Percentiles rank a stretch among this genome's conserved stretches.
Conservation (phyloP, 2,888 invertebrate genomes). For the Meteorus cinctellus region DNA sequence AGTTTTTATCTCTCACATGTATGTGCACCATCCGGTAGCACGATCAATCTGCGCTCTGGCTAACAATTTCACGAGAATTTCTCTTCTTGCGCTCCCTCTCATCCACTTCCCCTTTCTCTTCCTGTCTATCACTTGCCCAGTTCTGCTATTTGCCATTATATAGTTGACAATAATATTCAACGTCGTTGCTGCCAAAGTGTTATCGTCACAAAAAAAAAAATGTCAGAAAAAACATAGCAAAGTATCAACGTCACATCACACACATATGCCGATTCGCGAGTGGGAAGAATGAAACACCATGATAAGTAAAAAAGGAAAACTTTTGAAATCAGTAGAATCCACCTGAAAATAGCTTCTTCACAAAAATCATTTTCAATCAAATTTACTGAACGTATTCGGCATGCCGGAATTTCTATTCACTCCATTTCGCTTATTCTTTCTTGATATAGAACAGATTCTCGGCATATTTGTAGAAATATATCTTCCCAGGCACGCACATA, state of each 20-base stretch:
- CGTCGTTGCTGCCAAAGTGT: background rate
- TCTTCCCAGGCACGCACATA: background rate
- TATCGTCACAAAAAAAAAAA: background rate
- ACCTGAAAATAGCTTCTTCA: background rate
- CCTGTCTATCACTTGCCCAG: background rate
- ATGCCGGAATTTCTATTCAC: background rate
- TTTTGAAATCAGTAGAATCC: background rate
- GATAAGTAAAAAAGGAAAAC: background rate
- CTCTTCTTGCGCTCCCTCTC: background rate
- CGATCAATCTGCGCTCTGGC: background rate
- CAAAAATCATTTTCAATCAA: background rate
- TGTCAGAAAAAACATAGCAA: no score
- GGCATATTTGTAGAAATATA: background rate
- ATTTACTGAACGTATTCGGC: background rate
- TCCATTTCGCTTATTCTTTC: background rate
- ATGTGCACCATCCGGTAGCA: slow-evolving; percentile 1
- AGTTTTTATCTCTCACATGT: background rate
- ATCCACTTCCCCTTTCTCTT: background rate
- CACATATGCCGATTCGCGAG: background rate
- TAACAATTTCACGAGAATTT: background rate
- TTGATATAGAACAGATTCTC: background rate
- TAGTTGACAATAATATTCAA: background rate
- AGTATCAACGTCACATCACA: background rate
- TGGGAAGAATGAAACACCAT: background rate
- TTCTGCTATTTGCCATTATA: background rate